Evolutionary conservation across 92 coral and sea anemone genomes (phyloP).

Genomic region (Isaurus tuberculatus): DNA sequence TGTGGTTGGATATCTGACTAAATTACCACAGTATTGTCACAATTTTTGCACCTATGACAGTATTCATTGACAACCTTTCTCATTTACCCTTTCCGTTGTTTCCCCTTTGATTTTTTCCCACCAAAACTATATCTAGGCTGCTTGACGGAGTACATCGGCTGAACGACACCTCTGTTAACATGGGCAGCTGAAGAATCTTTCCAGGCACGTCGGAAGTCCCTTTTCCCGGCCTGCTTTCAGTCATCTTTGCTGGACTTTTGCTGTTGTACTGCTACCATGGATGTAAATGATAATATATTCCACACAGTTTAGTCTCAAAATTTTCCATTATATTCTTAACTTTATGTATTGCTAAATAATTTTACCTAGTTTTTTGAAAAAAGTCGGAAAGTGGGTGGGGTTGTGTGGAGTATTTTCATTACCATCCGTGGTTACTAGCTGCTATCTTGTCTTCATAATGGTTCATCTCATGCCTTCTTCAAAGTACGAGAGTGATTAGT

Average conservation of each 20-base stretch:
- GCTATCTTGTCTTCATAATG: conserved; percentile 62
- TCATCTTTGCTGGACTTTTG: conserved; percentile 55
- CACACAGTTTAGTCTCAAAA: neutral
- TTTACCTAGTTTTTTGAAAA: neutral
- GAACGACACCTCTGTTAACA: conserved; percentile 82
- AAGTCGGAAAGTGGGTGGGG: neutral
- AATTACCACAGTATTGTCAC: conserved; percentile 34
- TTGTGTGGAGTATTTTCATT: conserved; percentile 12
- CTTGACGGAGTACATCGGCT: conserved; percentile 95
- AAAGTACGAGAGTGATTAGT: conserved; percentile 53
- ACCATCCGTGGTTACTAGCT: conserved; percentile 51
- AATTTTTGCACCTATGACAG: conserved; percentile 18
- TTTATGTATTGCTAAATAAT: neutral
- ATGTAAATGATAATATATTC: conserved; percentile 42
- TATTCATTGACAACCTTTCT: conserved; percentile 47
- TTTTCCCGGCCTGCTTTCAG: conserved; percentile 72
- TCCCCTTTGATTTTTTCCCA: conserved; percentile 94
- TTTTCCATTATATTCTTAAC: neutral
- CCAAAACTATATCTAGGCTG: conserved; percentile 87
- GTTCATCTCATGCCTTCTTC: conserved; percentile 81
- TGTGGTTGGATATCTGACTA: conserved; percentile 28
- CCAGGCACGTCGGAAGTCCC: conserved; percentile 81
- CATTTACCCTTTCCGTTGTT: conserved; percentile 72
- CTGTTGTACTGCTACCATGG: conserved; percentile 64
- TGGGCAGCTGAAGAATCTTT: conserved; percentile 77